A percentile compares a stretch with the other conserved stretches of the same genome.
phyloP scores from a whole-genome alignment of 1,140 invertebrate genomes.

The Drosophila ficusphila region DNA sequence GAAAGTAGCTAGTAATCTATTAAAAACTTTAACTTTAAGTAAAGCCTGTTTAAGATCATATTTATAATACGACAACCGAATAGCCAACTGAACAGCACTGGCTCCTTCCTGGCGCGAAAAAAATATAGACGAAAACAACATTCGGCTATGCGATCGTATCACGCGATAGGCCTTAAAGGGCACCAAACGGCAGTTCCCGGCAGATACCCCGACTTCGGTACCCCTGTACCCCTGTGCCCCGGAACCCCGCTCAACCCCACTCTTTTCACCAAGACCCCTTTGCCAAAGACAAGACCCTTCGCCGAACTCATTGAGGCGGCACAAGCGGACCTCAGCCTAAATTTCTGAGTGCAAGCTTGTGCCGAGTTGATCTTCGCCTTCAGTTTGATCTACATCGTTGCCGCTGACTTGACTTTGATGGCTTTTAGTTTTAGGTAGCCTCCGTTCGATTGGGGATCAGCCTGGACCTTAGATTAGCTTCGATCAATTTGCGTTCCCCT shows the following conservation, averaged over 20 bases:
- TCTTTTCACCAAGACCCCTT: neutral
- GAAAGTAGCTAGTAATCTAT: neutral
- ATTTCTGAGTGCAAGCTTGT: constrained; percentile 13
- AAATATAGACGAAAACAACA: constrained; percentile 71
- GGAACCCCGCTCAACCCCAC: neutral
- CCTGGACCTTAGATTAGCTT: neutral
- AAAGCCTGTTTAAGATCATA: too few relatives aligned
- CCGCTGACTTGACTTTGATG: constrained; percentile 2
- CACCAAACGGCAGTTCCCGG: constrained; percentile 41
- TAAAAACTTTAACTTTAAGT: too few relatives aligned
- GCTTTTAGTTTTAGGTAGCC: neutral
- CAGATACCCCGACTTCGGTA: neutral
- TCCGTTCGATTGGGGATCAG: neutral
- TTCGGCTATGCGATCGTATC: constrained; percentile 77
- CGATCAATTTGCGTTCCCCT: constrained; percentile 16
- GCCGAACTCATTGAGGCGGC: constrained; percentile 52
- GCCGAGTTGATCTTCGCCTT: constrained; percentile 19
- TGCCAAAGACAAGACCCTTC: neutral
- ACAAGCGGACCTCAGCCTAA: constrained; percentile 24
- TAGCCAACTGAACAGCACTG: neutral
- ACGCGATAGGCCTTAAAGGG: constrained; percentile 76
- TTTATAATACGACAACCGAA: neutral
- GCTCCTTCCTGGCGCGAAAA: constrained; percentile 49
- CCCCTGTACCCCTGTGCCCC: neutral
- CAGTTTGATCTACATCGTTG: constrained; percentile 16